Evolutionary conservation across 2,888 invertebrate genomes (phyloP), one percentile per base, ranked within the genome.

Genomic region (Drosophila buzzatii): DNA sequence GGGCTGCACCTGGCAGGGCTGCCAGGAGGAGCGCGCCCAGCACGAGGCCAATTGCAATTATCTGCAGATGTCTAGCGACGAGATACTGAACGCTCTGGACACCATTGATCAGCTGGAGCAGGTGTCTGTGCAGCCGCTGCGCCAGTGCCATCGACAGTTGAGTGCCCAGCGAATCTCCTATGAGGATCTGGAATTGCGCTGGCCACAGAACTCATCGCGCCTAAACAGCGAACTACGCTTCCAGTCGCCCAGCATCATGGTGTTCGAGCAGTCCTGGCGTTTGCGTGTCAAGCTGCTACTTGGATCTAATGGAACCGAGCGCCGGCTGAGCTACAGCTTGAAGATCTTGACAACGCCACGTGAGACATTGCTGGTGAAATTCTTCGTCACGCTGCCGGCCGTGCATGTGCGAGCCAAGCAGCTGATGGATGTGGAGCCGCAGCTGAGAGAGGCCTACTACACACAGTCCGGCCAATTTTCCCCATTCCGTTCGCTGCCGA

Each of bases 1-100:
- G 14, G 80, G 80, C 45, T 80, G 80, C 57, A 27, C 2, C 8
- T 80, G 80, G 81, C 8, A 20, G n/a, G 74, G 78, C 16, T 35
- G 33, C 3, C 49, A 59, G 8, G 59, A 53, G 10, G 18, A 18
- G 0, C 33, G 59, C 3, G 42, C 0, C 0, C 31, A 39, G 3
- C 82, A 81, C n/a, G 68, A 73, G 42, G 14, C 16, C 0, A 16
- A 1, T 20, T 81, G 80, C 53, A 7, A 0, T 1, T 9, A 56
- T 23, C 31, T 52, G 1, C 1, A 51, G 2, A 67, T 53, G 63
- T 58, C 45, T 1, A 62, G 61, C 20, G 55, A 60, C 0, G 62
- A 78, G 0, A 62, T 80, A 1, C 23, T 75, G 1, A 0, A 0
- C 2, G 23, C 33, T 6, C 47, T 80, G 31, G 8, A 9, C 8